Conservation (phyloP, 2,888 invertebrate species). For the Asteroscopus sphinx region DNA sequence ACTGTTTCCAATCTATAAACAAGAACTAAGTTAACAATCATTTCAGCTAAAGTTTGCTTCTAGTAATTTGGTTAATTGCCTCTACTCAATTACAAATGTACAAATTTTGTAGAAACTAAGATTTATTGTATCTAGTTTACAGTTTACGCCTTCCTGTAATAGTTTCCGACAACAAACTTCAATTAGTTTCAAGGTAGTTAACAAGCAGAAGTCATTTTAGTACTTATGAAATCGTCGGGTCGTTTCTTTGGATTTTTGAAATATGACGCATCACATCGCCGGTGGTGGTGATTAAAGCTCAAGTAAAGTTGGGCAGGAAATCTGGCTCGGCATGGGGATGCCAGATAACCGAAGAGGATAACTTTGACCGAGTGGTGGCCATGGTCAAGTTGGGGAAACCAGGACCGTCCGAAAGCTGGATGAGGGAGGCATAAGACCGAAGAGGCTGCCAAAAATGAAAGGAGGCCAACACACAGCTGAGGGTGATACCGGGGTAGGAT, state of each 20-base stretch:
- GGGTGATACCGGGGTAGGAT: too few species aligned
- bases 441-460: too few species aligned
- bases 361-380: too few species aligned
- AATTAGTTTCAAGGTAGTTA: conserved; percentile 33
- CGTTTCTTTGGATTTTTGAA: neutral
- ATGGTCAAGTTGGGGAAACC: too few species aligned
- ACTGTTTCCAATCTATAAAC: conserved; percentile 5
- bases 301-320: too few species aligned
- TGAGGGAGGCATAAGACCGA: too few species aligned
- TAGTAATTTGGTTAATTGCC: conserved; percentile 14
- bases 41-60: conserved; percentile 13
- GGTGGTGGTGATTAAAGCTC: too few species aligned
- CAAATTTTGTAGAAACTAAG: conserved; percentile 20
- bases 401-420: too few species aligned
- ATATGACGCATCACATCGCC: too few species aligned
- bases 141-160: conserved; percentile 17
- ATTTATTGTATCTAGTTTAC: conserved; percentile 19
- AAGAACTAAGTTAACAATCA: neutral
- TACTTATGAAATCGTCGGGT: neutral
- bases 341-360: too few species aligned
- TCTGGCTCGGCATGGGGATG: too few species aligned
- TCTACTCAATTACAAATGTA: conserved; percentile 3
- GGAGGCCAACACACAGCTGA: too few species aligned
- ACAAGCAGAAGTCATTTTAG: neutral
- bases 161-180: conserved; percentile 21